phyloP scores from a whole-genome alignment of 2,888 invertebrate species.

The Cotesia congregata region DNA sequence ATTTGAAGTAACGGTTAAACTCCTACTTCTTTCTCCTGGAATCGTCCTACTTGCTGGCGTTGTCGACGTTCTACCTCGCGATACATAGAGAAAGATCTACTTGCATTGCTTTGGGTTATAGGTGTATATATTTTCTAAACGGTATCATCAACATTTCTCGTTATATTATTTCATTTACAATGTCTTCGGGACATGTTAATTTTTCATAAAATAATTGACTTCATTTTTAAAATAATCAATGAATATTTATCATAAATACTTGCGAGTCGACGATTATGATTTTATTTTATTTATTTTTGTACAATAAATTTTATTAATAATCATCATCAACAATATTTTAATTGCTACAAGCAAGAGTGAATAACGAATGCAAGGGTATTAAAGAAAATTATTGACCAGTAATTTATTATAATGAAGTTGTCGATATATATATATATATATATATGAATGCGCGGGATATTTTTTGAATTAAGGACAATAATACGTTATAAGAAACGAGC shows the following conservation, averaged over 20 bases:
- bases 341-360: not conserved
- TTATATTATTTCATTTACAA: not conserved
- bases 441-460: slow-evolving; percentile 25
- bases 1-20: slow-evolving; percentile 56
- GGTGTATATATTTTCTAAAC: not conserved
- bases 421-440: not conserved
- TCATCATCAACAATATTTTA: not conserved
- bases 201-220: not conserved
- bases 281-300: not conserved
- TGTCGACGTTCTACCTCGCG: slow-evolving; percentile 24
- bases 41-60: slow-evolving; percentile 55
- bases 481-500: not conserved
- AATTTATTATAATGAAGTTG: not conserved
- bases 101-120: not conserved
- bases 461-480: slow-evolving; percentile 38
- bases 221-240: not conserved
- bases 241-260: not conserved
- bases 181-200: not conserved
- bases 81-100: not conserved
- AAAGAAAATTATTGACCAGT: not conserved
- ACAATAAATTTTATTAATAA: not conserved
- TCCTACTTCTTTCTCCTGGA: slow-evolving; percentile 47
- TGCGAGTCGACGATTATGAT: not conserved
- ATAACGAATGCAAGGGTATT: not conserved
- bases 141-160: slow-evolving; percentile 9